phyloP scores from a whole-genome alignment of 2,113 vertebrate species.

The Agapornis roseicollis region DNA sequence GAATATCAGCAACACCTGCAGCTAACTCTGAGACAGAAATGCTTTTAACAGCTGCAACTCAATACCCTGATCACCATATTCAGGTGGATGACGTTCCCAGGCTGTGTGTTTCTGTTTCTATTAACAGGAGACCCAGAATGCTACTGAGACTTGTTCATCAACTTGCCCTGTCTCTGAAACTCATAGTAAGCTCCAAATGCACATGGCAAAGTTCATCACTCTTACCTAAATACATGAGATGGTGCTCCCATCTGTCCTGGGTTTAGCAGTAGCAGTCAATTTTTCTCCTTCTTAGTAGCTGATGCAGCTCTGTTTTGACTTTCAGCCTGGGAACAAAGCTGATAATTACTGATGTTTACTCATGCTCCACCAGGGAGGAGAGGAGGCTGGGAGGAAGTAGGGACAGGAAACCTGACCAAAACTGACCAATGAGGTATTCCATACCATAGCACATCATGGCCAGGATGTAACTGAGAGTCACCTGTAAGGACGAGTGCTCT shows the following conservation, averaged over 20 bases:
- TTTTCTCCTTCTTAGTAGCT: too few species aligned
- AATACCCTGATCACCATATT: background rate
- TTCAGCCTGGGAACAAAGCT: too few species aligned
- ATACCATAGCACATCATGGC: too few species aligned
- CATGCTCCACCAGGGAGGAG: too few species aligned
- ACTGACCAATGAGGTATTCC: too few species aligned
- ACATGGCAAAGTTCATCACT: accelerated
- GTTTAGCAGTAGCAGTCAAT: too few species aligned
- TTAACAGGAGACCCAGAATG: background rate
- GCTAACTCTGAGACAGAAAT: background rate
- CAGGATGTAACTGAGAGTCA: too few species aligned
- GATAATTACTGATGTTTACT: too few species aligned
- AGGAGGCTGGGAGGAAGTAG: too few species aligned
- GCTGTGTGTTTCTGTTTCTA: background rate
- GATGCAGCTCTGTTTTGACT: too few species aligned
- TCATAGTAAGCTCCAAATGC: accelerated
- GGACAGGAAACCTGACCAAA: too few species aligned
- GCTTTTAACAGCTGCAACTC: background rate
- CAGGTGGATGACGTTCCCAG: background rate
- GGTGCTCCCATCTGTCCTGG: accelerated
- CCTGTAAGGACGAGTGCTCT: too few species aligned
- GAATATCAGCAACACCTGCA: background rate
- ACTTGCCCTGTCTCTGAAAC: background rate
- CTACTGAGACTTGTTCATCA: background rate
- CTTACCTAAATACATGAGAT: accelerated